phyloP scores from a whole-genome alignment of 1,140 invertebrate genomes.

The Rhopalosiphum maidis region DNA sequence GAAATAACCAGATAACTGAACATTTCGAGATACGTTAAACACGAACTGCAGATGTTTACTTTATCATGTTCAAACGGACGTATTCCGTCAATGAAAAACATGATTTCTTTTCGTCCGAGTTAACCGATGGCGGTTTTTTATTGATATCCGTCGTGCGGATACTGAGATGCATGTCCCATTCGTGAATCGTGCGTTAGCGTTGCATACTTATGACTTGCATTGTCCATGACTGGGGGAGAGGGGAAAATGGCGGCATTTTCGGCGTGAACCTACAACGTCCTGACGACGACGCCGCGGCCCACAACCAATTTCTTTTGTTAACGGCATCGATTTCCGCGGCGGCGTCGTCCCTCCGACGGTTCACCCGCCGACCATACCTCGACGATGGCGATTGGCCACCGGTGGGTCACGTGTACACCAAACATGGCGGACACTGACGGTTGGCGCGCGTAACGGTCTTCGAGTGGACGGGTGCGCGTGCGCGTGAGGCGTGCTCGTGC shows the following conservation, averaged over 20 bases:
- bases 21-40: too few species aligned
- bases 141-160: too few species aligned
- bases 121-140: too few species aligned
- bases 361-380: neutral
- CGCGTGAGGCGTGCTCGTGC: neutral
- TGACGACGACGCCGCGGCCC: too few species aligned
- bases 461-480: neutral
- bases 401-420: neutral
- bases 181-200: too few species aligned
- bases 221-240: too few species aligned
- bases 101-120: too few species aligned
- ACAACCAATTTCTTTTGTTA: slow-evolving; percentile 34
- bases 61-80: too few species aligned
- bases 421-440: slow-evolving; percentile 26
- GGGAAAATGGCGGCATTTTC: slow-evolving; percentile 46
- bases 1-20: neutral
- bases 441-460: slow-evolving; percentile 36
- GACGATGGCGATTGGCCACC: neutral
- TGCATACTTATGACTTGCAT: too few species aligned
- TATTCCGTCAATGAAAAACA: too few species aligned
- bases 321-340: slow-evolving; percentile 43
- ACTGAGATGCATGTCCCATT: too few species aligned
- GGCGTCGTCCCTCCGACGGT: slow-evolving; percentile 10
- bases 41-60: too few species aligned
- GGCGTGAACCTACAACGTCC: neutral